These are phyloP conservation scores for Pristionchus mayeri DNA, from an alignment of 2,888 invertebrate species.

Conservation along the genomic window DNA sequence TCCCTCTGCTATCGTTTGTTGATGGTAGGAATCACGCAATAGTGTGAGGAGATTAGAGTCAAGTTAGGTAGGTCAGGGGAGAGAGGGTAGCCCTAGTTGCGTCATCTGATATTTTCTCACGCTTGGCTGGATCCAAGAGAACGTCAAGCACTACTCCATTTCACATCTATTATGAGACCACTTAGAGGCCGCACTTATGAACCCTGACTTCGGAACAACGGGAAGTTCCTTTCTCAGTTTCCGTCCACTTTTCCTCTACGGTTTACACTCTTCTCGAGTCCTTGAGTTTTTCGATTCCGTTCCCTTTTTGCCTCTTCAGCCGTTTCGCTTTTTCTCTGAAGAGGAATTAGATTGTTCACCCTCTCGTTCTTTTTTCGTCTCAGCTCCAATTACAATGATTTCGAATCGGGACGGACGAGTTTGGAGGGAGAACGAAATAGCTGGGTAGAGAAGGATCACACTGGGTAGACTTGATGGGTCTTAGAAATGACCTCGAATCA, in stretches of 20 bases:
- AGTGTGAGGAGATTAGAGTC: conserved; percentile 25
- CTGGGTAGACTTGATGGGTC: no score
- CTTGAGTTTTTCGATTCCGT: conserved; percentile 36
- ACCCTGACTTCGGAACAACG: neutral
- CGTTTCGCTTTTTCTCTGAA: neutral
- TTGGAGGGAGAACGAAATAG: neutral
- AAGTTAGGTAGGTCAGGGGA: conserved; percentile 5
- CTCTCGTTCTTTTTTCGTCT: neutral
- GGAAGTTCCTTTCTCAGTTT: neutral
- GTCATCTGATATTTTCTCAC: conserved; percentile 24
- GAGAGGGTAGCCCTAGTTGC: neutral
- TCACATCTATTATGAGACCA: conserved; percentile 41
- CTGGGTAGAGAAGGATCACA: neutral
- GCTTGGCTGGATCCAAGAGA: neutral
- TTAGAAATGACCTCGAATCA: conserved; percentile 13
- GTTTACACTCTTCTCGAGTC: conserved; percentile 5
- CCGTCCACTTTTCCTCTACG: neutral
- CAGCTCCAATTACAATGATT: conserved; percentile 32
- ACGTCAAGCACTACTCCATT: conserved; percentile 40
- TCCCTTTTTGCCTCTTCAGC: conserved; percentile 18
- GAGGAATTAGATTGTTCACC: conserved; percentile 28
- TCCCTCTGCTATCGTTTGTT: conserved; percentile 8
- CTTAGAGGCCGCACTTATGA: conserved; percentile 10
- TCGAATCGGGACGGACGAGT: neutral
- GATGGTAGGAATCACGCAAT: conserved; percentile 12